A percentile compares a stretch with the other conserved stretches of the same genome.
Evolutionary conservation across 2,113 vertebrate genomes (phyloP).

Genomic region (Taurulus bubalis): DNA sequence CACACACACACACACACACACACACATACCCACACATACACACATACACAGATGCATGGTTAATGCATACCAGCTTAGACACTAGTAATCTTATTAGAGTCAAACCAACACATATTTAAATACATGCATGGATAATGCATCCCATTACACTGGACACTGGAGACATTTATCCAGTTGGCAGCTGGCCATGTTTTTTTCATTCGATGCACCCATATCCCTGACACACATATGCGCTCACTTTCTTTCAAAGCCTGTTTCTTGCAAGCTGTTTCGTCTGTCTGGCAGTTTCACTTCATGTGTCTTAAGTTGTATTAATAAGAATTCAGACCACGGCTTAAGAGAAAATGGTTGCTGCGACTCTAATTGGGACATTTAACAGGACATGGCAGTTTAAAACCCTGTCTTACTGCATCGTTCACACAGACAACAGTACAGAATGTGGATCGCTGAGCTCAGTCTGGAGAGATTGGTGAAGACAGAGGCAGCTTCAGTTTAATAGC

Average conservation of each 20-base stretch:
- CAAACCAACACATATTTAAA: constrained; percentile 42
- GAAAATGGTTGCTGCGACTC: constrained; percentile 8
- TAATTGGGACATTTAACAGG: constrained; percentile 46
- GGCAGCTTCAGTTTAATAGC: constrained; percentile 19
- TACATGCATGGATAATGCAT: constrained; percentile 59
- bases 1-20: constrained; percentile 10
- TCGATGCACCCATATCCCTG: constrained; percentile 26
- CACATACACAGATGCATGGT: constrained; percentile 33
- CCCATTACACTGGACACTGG: constrained; percentile 42
- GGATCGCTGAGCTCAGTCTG: background rate
- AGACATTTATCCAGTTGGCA: constrained; percentile 47
- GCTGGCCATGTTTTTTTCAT: constrained; percentile 35
- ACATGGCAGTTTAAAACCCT: constrained; percentile 13
- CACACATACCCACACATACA: background rate
- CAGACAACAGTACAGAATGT: constrained; percentile 8
- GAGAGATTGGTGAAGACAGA: constrained; percentile 3
- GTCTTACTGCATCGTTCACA: constrained; percentile 23
- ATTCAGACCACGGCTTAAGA: background rate
- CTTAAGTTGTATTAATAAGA: constrained; percentile 25
- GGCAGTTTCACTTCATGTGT: constrained; percentile 12
- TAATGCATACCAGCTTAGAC: constrained; percentile 53
- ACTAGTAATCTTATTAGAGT: constrained; percentile 20
- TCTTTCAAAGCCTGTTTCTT: constrained; percentile 30
- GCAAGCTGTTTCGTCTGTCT: constrained; percentile 67
- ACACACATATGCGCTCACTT: constrained; percentile 13